Evolutionary conservation across 2,797 vertebrate species (phyloP).

Genomic region (Eidolon dupreanum): DNA sequence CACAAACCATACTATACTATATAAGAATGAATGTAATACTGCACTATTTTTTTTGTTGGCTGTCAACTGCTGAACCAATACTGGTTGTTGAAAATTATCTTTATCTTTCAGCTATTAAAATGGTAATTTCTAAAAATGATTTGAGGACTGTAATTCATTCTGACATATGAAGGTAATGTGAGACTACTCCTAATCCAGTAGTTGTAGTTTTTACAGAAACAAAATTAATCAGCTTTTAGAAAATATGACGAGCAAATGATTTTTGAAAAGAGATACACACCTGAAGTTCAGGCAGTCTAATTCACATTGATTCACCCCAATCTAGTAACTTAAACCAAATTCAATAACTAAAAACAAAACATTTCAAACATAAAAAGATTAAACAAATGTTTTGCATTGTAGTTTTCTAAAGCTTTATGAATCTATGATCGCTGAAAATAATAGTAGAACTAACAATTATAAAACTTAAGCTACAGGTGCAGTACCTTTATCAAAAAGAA

Average conservation of each 20-base stretch:
- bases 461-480: constrained; percentile 83
- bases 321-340: constrained; percentile 77
- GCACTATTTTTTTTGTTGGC: constrained; percentile 43
- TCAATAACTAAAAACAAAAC: constrained; percentile 75
- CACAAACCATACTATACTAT: background rate
- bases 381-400: constrained; percentile 72
- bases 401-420: constrained; percentile 86
- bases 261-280: constrained; percentile 73
- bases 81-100: constrained; percentile 71
- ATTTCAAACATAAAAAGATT: constrained; percentile 63
- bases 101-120: constrained; percentile 59
- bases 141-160: constrained; percentile 61
- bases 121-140: constrained; percentile 58
- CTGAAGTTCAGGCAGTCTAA: constrained; percentile 73
- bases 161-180: constrained; percentile 54
- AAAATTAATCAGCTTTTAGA: constrained; percentile 73
- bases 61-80: constrained; percentile 55
- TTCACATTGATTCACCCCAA: constrained; percentile 75
- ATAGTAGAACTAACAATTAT: constrained; percentile 85
- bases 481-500: constrained; percentile 84
- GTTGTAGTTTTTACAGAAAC: constrained; percentile 67
- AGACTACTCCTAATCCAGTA: constrained; percentile 55
- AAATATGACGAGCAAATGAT: constrained; percentile 63
- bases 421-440: constrained; percentile 86
- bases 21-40: constrained; percentile 1